Conservation (phyloP, 2,113 vertebrate species). For the Lasiurus borealis region DNA sequence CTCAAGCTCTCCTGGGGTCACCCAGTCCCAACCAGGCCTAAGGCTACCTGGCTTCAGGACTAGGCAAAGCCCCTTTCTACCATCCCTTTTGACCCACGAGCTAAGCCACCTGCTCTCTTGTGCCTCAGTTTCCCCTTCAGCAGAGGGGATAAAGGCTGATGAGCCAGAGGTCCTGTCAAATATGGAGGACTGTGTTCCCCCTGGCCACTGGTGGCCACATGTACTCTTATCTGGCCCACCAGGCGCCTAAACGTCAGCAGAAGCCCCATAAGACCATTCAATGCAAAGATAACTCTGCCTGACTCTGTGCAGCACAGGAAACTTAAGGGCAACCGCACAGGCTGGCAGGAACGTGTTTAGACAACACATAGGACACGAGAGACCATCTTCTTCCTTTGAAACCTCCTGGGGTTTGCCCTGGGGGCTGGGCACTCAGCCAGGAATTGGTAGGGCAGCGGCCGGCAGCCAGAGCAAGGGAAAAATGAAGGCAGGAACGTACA, state of each 20-base stretch:
- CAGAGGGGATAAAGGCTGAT: background rate
- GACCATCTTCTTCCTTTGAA: conserved; percentile 64
- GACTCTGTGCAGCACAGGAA: background rate
- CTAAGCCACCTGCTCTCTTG: background rate
- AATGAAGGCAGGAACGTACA: background rate
- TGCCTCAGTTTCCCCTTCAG: conserved; percentile 36
- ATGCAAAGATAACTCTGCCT: background rate
- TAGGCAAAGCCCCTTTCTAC: background rate
- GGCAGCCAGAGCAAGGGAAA: background rate
- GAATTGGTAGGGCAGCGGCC: background rate
- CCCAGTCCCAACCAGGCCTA: background rate
- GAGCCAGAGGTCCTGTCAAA: background rate
- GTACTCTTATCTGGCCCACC: fast-evolving
- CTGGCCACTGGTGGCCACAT: background rate
- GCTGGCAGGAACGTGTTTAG: background rate
- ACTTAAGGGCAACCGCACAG: conserved; percentile 51
- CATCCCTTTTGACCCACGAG: background rate
- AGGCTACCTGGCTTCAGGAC: conserved; percentile 8
- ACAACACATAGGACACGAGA: background rate
- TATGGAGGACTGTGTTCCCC: background rate
- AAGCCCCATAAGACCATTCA: background rate
- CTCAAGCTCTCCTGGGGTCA: background rate
- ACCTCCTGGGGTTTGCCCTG: background rate
- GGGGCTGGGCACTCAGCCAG: conserved; percentile 36
- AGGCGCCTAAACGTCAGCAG: background rate